Evolutionary conservation across 2,113 vertebrate genomes (phyloP).

Genomic region (Indicator maculatus): DNA sequence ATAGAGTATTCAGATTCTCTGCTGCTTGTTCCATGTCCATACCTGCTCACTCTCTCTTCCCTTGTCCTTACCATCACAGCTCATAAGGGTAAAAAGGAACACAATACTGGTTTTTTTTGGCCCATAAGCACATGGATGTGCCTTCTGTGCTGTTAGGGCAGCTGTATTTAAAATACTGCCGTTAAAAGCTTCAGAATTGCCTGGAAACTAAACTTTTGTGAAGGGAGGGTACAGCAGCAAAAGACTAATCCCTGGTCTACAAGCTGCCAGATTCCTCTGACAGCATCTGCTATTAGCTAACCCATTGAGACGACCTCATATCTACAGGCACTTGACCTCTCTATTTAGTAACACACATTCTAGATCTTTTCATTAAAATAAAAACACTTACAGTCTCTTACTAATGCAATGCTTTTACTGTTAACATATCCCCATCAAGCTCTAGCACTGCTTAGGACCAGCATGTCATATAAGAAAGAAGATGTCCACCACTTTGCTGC

Average conservation of each 20-base stretch:
- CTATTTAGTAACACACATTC: not conserved
- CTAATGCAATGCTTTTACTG: not conserved
- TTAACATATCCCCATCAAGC: not conserved
- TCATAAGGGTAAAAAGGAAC: not conserved
- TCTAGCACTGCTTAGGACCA: not conserved
- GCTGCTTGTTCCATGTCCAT: not conserved
- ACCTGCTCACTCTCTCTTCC: not conserved
- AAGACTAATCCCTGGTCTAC: not conserved
- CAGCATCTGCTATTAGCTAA: conserved; percentile 21
- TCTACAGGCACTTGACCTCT: not conserved
- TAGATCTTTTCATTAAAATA: not conserved
- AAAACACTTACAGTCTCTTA: not conserved
- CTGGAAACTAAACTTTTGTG: not conserved
- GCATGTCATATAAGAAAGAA: not conserved
- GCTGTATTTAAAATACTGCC: not conserved
- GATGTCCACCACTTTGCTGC: not conserved
- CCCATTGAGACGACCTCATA: not conserved
- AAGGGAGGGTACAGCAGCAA: not conserved
- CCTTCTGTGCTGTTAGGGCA: not conserved
- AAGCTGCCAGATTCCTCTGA: not conserved
- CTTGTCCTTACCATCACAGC: not conserved
- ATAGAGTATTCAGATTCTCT: not conserved
- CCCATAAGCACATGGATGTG: not conserved
- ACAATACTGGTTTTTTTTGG: not conserved
- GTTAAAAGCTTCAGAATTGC: not conserved